Conservation (phyloP, 1,140 invertebrate genomes). For the Plectus sambesii region DNA sequence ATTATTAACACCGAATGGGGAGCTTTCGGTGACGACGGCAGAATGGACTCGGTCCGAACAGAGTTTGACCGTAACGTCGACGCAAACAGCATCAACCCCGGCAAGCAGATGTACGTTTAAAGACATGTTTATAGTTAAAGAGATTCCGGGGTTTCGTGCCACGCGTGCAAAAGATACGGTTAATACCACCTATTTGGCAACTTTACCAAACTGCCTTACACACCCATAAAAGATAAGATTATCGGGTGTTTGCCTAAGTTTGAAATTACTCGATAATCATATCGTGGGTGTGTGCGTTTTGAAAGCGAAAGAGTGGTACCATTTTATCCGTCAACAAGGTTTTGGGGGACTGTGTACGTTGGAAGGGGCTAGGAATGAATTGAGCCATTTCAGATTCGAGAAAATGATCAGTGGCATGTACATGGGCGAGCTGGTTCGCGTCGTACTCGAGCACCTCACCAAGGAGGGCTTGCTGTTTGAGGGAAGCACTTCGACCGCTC, state of each 20-base stretch:
- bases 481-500: constrained; percentile 51
- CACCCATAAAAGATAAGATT: no score
- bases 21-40: constrained; percentile 80
- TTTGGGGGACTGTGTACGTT: constrained; percentile 6
- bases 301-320: background rate
- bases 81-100: constrained; percentile 61
- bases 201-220: no score
- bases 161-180: constrained; percentile 7
- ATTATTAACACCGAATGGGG: constrained; percentile 94
- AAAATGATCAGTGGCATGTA: constrained; percentile 55
- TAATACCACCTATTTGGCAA: no score
- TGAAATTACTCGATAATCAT: background rate
- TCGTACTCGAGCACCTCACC: constrained; percentile 48
- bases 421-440: constrained; percentile 52
- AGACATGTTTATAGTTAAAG: background rate
- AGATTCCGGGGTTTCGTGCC: no score
- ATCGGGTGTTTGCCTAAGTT: background rate
- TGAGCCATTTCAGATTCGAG: constrained; percentile 47
- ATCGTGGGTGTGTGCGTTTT: background rate
- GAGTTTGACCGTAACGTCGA: constrained; percentile 78
- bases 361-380: constrained; percentile 9
- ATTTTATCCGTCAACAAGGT: background rate
- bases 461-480: constrained; percentile 48
- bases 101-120: constrained; percentile 59
- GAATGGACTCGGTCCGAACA: constrained; percentile 72